Evolutionary conservation across 2,888 invertebrate species (phyloP), one percentile per base, ranked within the genome.

Genomic region (Fragum fragum): DNA sequence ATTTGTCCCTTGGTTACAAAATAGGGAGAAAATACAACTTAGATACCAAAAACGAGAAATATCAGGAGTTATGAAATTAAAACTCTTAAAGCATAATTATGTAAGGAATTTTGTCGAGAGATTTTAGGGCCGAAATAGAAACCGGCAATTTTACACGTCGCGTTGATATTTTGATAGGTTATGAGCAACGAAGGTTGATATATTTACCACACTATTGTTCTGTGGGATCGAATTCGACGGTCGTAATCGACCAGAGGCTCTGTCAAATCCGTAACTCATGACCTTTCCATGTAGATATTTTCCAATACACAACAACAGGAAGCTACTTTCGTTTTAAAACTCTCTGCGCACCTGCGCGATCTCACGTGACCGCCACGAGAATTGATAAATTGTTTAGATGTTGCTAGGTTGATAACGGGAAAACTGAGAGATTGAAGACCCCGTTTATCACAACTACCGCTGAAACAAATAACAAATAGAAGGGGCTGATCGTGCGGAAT

Each of bases 381-480:
- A 39, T 53, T 55, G 39, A 36, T 28, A 63, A 66, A 75, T 76
- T 85, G 85, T 85, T 85, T 82, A 47, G 77, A 85, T 85, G 85
- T 85, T 85, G 85, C 85, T 85, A 85, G 74, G 85, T 69, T 85
- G 85, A 73, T 81, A 77, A 73, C 69, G 63, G 53, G 79, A 73
- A 81, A 85, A 79, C 76, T 81, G 77, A 76, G 59, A 42, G 28
- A 39, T 47, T 42, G 73, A 52, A 61, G 73, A 57, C 70, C 76
- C 32, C 66, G 81, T 76, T 82, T 79, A 77, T 85, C 81, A 75
- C 79, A 47, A 63, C 61, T 69, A 73, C 85, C 71, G 63, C 73
- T 73, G 71, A 75, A 73, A 42, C 47, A 53, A 21, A 23, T 21
- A n/a, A 39, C 42, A 66, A 21, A 16, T n/a, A 36, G 21, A 66